Percentiles rank a stretch among this genome's conserved stretches.
Evolutionary conservation across 2,888 invertebrate genomes (phyloP).

Genomic region (Trypoxylon attenuatum): DNA sequence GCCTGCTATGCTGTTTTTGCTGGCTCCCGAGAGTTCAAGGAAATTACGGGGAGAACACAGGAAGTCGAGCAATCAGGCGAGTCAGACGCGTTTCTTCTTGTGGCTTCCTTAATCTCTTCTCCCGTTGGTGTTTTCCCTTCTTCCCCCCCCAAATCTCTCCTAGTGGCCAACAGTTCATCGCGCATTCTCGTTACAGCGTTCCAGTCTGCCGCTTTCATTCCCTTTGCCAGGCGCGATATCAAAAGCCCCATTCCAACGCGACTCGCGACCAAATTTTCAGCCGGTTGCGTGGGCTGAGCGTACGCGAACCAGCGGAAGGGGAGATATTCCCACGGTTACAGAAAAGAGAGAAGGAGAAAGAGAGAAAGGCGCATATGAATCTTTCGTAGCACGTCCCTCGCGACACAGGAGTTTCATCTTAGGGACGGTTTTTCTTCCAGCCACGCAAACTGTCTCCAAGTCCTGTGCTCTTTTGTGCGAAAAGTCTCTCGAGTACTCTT

Average conservation of each 20-base stretch:
- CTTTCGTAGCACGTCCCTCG: neutral
- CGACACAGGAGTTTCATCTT: constrained; percentile 1
- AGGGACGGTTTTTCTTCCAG: neutral
- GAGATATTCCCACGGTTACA: neutral
- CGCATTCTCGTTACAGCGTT: constrained; percentile 11
- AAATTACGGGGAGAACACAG: neutral
- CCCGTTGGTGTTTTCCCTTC: neutral
- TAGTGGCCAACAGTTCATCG: neutral
- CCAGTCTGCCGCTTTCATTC: constrained; percentile 9
- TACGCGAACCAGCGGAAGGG: neutral
- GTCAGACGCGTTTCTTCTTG: neutral
- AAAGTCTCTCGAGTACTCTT: neutral
- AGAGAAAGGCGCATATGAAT: neutral
- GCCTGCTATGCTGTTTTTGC: neutral
- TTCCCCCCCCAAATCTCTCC: neutral
- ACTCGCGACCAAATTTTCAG: constrained; percentile 19
- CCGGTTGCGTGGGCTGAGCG: neutral
- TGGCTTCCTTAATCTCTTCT: constrained; percentile 6
- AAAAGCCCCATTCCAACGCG: constrained; percentile 17
- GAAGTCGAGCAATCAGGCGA: neutral
- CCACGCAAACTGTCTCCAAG: neutral
- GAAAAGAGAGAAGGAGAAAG: neutral
- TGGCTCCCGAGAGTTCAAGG: neutral
- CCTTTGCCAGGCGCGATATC: constrained; percentile 1
- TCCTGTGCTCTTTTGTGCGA: neutral